phyloP scores from a whole-genome alignment of 2,797 vertebrate species.

The Hydrophis major region DNA sequence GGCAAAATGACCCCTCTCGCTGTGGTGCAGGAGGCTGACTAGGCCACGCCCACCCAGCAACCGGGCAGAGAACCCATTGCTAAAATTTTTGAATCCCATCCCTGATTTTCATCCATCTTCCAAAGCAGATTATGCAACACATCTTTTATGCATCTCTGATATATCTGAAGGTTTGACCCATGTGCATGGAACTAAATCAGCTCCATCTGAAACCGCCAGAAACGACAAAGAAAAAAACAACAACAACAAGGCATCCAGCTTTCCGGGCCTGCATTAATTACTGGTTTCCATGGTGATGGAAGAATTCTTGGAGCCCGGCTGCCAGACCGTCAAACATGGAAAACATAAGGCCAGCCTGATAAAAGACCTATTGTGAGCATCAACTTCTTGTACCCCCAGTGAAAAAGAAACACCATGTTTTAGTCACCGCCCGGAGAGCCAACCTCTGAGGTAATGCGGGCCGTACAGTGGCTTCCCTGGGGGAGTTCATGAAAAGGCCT shows the following conservation, averaged over 20 bases:
- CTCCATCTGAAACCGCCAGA: neutral
- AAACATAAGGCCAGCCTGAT: constrained; percentile 16
- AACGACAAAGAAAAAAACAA: neutral
- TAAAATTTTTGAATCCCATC: too few species aligned
- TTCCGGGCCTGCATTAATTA: neutral
- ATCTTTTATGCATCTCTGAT: neutral
- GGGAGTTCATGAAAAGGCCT: constrained; percentile 1
- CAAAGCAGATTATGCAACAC: neutral
- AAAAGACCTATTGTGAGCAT: constrained; percentile 10
- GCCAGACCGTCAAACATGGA: neutral
- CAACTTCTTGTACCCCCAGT: neutral
- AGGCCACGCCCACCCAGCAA: too few species aligned
- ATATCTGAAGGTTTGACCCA: neutral
- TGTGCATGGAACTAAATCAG: neutral
- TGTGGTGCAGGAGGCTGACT: too few species aligned
- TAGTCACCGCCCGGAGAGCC: neutral
- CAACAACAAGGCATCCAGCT: neutral
- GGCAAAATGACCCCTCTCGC: too few species aligned
- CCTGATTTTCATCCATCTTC: neutral
- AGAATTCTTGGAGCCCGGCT: neutral
- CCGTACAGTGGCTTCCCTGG: neutral
- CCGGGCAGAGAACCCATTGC: too few species aligned
- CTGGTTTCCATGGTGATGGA: constrained; percentile 17
- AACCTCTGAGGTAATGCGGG: neutral
- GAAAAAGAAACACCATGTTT: constrained; percentile 26